A percentile compares a stretch with the other conserved stretches of the same genome.
Evolutionary conservation across 37 sponge, comb jelly and placozoan species (phyloP).

Genomic region (Chondrilla cf. caribensis): DNA sequence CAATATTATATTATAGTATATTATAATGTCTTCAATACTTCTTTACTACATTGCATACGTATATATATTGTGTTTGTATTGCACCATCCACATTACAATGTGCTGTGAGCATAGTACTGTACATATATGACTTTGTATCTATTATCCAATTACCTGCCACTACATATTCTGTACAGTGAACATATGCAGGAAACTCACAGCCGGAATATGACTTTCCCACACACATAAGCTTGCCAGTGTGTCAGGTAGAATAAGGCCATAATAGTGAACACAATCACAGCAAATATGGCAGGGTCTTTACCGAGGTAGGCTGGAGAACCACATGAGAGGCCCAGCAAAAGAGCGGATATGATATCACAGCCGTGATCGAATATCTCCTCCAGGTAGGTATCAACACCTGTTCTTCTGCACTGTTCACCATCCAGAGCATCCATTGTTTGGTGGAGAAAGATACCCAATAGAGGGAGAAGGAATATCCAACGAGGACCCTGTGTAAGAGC

Average conservation of each 20-base stretch:
- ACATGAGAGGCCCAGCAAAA: no score
- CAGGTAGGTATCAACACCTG: constrained; percentile 49
- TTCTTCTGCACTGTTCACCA: constrained; percentile 92
- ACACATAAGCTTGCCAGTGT: constrained; percentile 90
- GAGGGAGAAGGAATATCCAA: constrained; percentile 61
- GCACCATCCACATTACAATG: no score
- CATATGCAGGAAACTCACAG: not conserved
- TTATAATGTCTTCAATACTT: no score
- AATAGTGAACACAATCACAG: constrained; percentile 24
- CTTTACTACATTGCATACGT: not conserved
- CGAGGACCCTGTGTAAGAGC: constrained; percentile 60
- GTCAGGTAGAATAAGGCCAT: constrained; percentile 56
- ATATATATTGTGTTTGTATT: no score
- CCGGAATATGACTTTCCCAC: constrained; percentile 68
- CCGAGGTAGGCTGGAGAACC: no score
- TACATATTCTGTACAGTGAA: no score
- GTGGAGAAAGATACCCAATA: constrained; percentile 74
- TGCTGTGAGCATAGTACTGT: no score
- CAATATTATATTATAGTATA: no score
- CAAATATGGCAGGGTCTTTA: not conserved
- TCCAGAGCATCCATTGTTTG: constrained; percentile 91
- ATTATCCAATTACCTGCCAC: no score
- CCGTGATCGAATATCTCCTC: constrained; percentile 97
- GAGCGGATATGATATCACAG: constrained; percentile 91
- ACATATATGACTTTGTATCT: no score